phyloP scores from a whole-genome alignment of 2,797 vertebrate genomes.

The Sylvilagus floridanus region DNA sequence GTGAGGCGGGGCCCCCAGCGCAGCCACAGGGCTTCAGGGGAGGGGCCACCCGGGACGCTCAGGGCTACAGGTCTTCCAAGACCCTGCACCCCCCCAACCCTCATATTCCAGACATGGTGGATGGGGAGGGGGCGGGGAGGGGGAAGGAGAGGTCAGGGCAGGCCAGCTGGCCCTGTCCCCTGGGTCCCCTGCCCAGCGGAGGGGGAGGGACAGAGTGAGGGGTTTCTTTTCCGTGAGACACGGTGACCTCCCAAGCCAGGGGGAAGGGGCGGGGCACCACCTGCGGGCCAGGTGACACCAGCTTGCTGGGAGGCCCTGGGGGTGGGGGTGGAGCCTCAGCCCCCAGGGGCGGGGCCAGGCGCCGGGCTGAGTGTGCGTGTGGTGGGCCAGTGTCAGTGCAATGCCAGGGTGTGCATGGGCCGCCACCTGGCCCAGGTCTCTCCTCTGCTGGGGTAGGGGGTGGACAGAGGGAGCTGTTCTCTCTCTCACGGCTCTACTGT shows the following conservation, averaged over 20 bases:
- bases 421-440: constrained; percentile 33
- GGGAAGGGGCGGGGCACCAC: constrained; percentile 82
- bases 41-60: not conserved
- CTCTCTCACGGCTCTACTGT: constrained; percentile 68
- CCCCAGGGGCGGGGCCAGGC: too few relatives aligned
- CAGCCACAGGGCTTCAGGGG: not conserved
- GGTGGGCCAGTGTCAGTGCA: constrained; percentile 78
- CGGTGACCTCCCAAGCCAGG: constrained; percentile 90
- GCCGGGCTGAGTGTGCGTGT: not conserved
- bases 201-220: constrained; percentile 89
- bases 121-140: not conserved
- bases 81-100: too few relatives aligned
- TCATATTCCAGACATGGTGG: not conserved
- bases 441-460: not conserved
- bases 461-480: not conserved
- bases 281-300: not conserved
- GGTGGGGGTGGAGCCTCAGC: not conserved
- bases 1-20: too few relatives aligned
- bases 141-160: constrained; percentile 60
- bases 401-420: constrained; percentile 22
- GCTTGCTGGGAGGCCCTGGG: not conserved
- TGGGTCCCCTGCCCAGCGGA: constrained; percentile 63
- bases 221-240: constrained; percentile 86
- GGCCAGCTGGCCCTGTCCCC: constrained; percentile 75
- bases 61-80: too few relatives aligned